Evolutionary conservation across 2,113 vertebrate species (phyloP), one percentile per base, ranked within the genome.

Genomic region (Tor tambroides): DNA sequence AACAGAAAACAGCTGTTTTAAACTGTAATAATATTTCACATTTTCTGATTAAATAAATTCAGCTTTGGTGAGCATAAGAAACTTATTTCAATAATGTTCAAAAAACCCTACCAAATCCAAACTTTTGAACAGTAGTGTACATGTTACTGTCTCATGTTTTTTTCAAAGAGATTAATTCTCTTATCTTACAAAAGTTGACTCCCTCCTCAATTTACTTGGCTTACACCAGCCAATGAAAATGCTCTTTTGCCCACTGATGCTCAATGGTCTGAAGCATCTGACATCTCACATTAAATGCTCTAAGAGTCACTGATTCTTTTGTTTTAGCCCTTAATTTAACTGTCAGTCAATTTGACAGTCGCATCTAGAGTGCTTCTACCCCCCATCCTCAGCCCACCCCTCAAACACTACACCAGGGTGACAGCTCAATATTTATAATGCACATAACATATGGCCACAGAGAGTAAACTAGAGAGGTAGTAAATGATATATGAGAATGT

Each of bases 371-470:
- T 30, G 30, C 11, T 35, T 72, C 28, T 72, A 19, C 46, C 26
- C 54, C 35, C 56, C 38, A 28, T 41, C 61, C 12, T 32, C 26
- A 49, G 65, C 72, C 59, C 38, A 67, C 54, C 15, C 46, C 10
- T 63, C 6, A 8, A 61, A 56, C 28, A 80, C 46, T 26, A 54
- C 1, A 3, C n/a, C 41, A 72, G 43, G 46, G 15, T 54, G 71
- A 83, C 41, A 77, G 72, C 80, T 83, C 43, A 75, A 65, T 61
- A 75, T 82, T 61, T 32, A 81, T 75, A 87, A 87, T 82, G 79
- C 51, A 46, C 35, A 51, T 49, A 54, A 63, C 71, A 76, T 83
- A 87, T 77, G 86, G 80, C 2, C 80, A 35, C 26, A 67, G 38
- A 83, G 71, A 67, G 71, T n/a, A 77, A 76, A 87, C 69, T 54